Evolutionary conservation across 2,113 vertebrate genomes (phyloP).

Genomic region (Nestor notabilis): DNA sequence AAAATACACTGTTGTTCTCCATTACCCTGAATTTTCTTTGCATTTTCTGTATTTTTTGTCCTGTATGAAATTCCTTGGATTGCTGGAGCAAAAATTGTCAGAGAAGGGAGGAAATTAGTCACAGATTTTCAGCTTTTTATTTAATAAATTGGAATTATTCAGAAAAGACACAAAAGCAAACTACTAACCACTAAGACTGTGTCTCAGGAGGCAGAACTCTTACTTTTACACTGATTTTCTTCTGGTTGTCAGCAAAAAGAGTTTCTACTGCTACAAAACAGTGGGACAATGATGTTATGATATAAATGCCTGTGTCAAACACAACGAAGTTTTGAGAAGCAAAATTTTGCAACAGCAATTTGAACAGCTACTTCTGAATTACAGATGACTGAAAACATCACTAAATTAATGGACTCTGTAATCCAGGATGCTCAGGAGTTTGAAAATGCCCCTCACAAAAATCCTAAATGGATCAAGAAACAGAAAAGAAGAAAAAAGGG

Average conservation of each 20-base stretch:
- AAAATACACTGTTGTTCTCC: neutral
- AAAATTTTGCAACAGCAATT: neutral
- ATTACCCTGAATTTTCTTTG: neutral
- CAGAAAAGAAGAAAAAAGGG: too few species aligned
- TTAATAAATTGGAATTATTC: neutral
- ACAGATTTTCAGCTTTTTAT: neutral
- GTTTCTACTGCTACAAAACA: neutral
- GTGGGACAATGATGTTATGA: neutral
- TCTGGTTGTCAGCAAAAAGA: neutral
- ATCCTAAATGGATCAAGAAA: neutral
- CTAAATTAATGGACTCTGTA: neutral
- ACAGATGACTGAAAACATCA: neutral
- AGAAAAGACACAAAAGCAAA: neutral
- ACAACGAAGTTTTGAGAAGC: neutral
- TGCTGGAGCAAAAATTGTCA: neutral
- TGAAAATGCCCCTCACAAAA: neutral
- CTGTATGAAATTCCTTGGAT: neutral
- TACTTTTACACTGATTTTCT: neutral
- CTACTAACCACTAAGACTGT: neutral
- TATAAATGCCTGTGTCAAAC: neutral
- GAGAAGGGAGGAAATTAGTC: neutral
- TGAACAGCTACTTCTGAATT: neutral
- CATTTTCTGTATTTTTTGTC: neutral
- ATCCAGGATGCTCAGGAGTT: neutral
- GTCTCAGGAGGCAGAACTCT: neutral